Evolutionary conservation across 2,888 invertebrate genomes (phyloP).

Genomic region (Pyralis farinalis): DNA sequence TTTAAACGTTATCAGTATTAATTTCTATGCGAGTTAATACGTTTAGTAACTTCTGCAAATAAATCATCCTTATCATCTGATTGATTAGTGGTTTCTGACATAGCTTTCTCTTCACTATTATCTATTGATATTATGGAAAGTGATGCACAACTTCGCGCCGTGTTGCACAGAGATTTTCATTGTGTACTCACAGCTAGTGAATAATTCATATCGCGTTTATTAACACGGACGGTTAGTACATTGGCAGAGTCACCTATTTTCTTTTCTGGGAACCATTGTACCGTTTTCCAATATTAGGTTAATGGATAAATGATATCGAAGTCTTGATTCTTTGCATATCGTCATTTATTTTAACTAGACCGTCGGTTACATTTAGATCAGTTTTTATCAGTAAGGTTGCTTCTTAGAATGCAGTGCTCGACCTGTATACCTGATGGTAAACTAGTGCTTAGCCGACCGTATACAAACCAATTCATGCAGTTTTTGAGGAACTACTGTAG

Average conservation of each 20-base stretch:
- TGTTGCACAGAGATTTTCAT: slow-evolving; percentile 42
- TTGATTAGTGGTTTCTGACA: neutral
- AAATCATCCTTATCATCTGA: too few relatives aligned
- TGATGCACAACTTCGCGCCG: slow-evolving; percentile 28
- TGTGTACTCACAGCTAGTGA: slow-evolving; percentile 44
- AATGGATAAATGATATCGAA: slow-evolving; percentile 12
- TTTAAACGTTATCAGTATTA: too few relatives aligned
- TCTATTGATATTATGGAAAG: slow-evolving; percentile 46
- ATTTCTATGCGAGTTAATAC: too few relatives aligned
- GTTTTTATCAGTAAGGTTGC: too few relatives aligned
- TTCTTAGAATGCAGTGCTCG: too few relatives aligned
- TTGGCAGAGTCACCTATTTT: slow-evolving; percentile 51
- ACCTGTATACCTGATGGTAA: too few relatives aligned
- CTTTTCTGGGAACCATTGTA: slow-evolving; percentile 42
- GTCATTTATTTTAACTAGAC: too few relatives aligned
- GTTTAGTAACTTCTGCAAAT: too few relatives aligned
- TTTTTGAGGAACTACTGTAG: too few relatives aligned
- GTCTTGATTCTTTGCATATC: neutral
- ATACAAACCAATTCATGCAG: too few relatives aligned
- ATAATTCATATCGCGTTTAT: slow-evolving; percentile 61
- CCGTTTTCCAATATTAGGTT: slow-evolving; percentile 25
- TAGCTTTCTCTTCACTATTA: slow-evolving; percentile 16
- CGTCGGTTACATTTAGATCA: too few relatives aligned
- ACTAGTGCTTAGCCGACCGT: too few relatives aligned
- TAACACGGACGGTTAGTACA: slow-evolving; percentile 37